A percentile compares a stretch with the other conserved stretches of the same genome.
phyloP scores from a whole-genome alignment of 2,113 vertebrate species.

The Bubo blakistoni region DNA sequence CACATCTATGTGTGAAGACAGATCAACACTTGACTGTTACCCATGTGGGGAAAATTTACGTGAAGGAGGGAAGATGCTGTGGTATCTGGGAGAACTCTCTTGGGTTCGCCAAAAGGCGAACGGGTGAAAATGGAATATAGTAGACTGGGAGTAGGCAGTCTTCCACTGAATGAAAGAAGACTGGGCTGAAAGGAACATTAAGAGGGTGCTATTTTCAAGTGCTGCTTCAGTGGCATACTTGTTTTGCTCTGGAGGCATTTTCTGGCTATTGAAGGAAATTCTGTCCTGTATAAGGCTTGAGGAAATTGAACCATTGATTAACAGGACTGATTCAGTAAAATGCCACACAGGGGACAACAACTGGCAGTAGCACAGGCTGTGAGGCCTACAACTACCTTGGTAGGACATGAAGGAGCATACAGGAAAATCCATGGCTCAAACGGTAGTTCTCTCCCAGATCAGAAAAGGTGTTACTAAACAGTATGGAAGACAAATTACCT shows the following conservation, averaged over 20 bases:
- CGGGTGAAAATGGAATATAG: neutral
- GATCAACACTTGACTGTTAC: neutral
- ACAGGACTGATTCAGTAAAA: neutral
- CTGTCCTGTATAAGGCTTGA: neutral
- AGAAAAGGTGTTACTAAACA: neutral
- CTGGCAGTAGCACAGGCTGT: neutral
- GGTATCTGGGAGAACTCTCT: neutral
- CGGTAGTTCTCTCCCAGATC: neutral
- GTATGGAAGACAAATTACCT: slow-evolving; percentile 74
- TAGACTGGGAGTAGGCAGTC: neutral
- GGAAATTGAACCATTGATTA: neutral
- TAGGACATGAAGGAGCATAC: neutral
- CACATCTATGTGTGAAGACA: neutral
- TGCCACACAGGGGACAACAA: neutral
- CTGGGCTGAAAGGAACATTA: neutral
- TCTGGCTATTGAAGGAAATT: neutral
- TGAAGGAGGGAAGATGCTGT: neutral
- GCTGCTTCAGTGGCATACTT: neutral
- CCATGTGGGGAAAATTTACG: neutral
- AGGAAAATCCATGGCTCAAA: neutral
- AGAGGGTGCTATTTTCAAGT: neutral
- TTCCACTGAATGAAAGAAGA: neutral
- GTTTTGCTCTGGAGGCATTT: neutral
- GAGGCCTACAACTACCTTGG: neutral
- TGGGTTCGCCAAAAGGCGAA: neutral